phyloP scores from a whole-genome alignment of 2,888 invertebrate genomes.

The Platycheirus albimanus region DNA sequence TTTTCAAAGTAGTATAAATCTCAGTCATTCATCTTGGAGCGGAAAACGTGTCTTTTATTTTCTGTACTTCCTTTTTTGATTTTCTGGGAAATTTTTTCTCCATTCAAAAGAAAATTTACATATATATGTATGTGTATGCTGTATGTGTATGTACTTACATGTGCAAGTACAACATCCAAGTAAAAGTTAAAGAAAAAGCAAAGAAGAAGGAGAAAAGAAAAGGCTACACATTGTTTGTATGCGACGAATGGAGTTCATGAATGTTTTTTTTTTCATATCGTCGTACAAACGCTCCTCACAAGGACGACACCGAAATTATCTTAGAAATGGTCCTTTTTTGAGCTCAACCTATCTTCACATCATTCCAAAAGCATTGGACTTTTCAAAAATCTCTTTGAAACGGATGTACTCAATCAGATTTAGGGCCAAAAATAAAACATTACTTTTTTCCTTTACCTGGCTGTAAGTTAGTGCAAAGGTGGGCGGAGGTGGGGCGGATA shows the following conservation, averaged over 20 bases:
- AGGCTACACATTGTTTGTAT: constrained; percentile 16
- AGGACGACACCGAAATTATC: constrained; percentile 60
- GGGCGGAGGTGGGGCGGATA: too few species aligned
- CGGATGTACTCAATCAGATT: constrained; percentile 69
- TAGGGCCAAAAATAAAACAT: constrained; percentile 42
- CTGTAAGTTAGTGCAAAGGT: not conserved
- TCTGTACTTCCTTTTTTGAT: constrained; percentile 7
- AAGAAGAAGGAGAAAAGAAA: constrained; percentile 29
- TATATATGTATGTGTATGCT: too few species aligned
- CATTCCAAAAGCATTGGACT: constrained; percentile 21
- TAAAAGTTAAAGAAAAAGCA: constrained; percentile 28
- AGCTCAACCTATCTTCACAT: constrained; percentile 21
- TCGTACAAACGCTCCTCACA: not conserved
- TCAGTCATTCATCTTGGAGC: constrained; percentile 69
- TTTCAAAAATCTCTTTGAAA: constrained; percentile 50
- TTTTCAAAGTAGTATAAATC: constrained; percentile 66
- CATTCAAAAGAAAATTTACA: constrained; percentile 44
- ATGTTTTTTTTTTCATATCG: constrained; percentile 9
- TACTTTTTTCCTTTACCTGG: constrained; percentile 9
- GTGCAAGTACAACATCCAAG: too few species aligned
- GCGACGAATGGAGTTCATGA: constrained; percentile 2
- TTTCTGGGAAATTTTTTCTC: constrained; percentile 19
- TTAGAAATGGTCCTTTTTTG: constrained; percentile 38
- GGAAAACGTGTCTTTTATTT: constrained; percentile 64
- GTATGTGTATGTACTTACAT: too few species aligned